Conservation (phyloP, 1,140 invertebrate species). For the Drosophila nebulosa region DNA sequence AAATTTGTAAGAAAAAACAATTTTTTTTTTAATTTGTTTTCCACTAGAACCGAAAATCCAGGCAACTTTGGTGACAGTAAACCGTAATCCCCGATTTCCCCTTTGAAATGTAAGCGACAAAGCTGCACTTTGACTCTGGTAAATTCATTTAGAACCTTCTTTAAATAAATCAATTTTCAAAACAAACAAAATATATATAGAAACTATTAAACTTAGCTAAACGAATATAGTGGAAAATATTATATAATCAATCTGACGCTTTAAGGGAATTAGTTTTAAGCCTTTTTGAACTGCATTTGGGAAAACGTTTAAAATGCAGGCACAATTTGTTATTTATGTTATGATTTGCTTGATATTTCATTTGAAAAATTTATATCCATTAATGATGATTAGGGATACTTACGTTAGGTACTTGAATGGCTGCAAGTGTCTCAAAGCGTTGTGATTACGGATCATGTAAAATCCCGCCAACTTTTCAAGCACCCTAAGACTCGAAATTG, state of each 20-base stretch:
- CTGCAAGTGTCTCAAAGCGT: slow-evolving; percentile 74
- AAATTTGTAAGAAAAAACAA: slow-evolving; percentile 16
- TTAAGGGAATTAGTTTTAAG: slow-evolving; percentile 62
- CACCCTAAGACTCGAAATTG: not conserved
- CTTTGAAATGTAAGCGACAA: slow-evolving; percentile 43
- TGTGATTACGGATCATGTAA: slow-evolving; percentile 55
- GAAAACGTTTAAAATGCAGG: slow-evolving; percentile 15
- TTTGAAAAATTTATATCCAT: slow-evolving; percentile 8
- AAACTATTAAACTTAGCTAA: slow-evolving; percentile 44
- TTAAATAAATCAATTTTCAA: slow-evolving; percentile 73
- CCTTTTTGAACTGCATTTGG: slow-evolving; percentile 8
- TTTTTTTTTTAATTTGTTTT: not conserved
- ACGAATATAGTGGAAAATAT: slow-evolving; percentile 4
- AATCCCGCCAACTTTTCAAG: slow-evolving; percentile 47
- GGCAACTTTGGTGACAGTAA: slow-evolving; percentile 15
- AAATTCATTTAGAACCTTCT: slow-evolving; percentile 44
- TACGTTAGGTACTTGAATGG: slow-evolving; percentile 76
- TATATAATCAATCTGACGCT: slow-evolving; percentile 58
- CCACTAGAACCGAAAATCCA: slow-evolving; percentile 25
- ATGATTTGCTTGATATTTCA: not conserved
- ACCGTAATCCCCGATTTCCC: not conserved
- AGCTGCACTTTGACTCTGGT: slow-evolving; percentile 16
- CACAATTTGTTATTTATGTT: slow-evolving; percentile 31
- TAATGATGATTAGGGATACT: slow-evolving; percentile 45
- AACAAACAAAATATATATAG: slow-evolving; percentile 23